These are phyloP conservation scores for Alca torda DNA, from an alignment of 2,797 vertebrate species.

Conservation along the genomic window DNA sequence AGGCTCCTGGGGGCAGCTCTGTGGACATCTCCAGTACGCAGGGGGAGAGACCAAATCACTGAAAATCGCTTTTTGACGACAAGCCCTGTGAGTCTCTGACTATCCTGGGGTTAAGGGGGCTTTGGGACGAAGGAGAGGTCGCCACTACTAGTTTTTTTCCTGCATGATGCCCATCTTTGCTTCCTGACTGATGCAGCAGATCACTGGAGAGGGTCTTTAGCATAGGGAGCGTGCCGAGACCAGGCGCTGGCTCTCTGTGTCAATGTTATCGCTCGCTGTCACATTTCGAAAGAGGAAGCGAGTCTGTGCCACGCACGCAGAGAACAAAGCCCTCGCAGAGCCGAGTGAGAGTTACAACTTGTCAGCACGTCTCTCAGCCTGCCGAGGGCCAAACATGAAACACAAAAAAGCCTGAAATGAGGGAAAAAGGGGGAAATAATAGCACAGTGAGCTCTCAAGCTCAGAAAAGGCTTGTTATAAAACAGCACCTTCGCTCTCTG, in stretches of 20 bases:
- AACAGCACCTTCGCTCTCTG: conserved; percentile 9
- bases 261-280: conserved; percentile 30
- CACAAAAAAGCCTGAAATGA: conserved; percentile 43
- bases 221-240: not conserved
- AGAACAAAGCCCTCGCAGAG: conserved; percentile 44
- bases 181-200: not conserved
- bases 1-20: not conserved
- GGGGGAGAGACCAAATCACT: not conserved
- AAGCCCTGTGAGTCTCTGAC: not conserved
- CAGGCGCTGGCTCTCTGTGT: not conserved
- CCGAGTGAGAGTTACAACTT: conserved; percentile 44
- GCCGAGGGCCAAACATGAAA: conserved; percentile 58
- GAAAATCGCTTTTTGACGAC: not conserved
- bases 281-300: not conserved
- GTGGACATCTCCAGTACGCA: not conserved
- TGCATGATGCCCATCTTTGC: not conserved
- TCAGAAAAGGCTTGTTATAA: conserved; percentile 18
- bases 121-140: not conserved
- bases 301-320: not conserved
- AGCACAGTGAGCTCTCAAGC: not conserved
- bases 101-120: not conserved
- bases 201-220: conserved; percentile 15
- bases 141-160: not conserved
- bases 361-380: conserved; percentile 58
- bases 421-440: conserved; percentile 15